Evolutionary conservation across 2,797 vertebrate genomes (phyloP).

Genomic region (Syngnathus acus): DNA sequence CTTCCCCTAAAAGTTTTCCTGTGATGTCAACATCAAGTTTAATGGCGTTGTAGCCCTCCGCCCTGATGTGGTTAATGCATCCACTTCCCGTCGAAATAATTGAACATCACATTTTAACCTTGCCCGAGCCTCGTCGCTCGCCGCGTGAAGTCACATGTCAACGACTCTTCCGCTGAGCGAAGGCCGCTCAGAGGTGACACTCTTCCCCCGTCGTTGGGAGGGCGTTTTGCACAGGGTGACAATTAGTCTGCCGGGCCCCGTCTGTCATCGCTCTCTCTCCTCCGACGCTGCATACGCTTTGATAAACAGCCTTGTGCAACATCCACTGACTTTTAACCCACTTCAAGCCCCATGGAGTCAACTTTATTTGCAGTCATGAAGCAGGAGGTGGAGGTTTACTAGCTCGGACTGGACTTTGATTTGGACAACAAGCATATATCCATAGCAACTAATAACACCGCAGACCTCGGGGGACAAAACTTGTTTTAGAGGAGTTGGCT

Average conservation of each 20-base stretch:
- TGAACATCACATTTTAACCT: conserved; percentile 10
- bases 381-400: conserved; percentile 23
- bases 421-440: conserved; percentile 43
- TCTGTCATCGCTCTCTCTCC: neutral
- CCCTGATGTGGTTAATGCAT: neutral
- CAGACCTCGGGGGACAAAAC: conserved; percentile 40
- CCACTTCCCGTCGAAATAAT: conserved; percentile 1
- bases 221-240: conserved; percentile 21
- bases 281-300: neutral
- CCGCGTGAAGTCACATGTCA: conserved; percentile 30
- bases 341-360: neutral
- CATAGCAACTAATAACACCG: conserved; percentile 41
- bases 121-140: conserved; percentile 9
- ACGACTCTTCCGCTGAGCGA: conserved; percentile 16
- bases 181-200: conserved; percentile 26
- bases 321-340: neutral
- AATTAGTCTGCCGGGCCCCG: conserved; percentile 19
- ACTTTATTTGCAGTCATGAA: conserved; percentile 5
- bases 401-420: conserved; percentile 48
- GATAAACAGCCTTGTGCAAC: neutral
- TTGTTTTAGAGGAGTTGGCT: conserved; percentile 42
- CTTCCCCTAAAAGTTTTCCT: neutral
- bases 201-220: conserved; percentile 21
- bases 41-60: neutral
- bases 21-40: conserved; percentile 3